Base-by-base conservation (phyloP, 1,140 invertebrate species). In the Bombus polaris region DNA sequence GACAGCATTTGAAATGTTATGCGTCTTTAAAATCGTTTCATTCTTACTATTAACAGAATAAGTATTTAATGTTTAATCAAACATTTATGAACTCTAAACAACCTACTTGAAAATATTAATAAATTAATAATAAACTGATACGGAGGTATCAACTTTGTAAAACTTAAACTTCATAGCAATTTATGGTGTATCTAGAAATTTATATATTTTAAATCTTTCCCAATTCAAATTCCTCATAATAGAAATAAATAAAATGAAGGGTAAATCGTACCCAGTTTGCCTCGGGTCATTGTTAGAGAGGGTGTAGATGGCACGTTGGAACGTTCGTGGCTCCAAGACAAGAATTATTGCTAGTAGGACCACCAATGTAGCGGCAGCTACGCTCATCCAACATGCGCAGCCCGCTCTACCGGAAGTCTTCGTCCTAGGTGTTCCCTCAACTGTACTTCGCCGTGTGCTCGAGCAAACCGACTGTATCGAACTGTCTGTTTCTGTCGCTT, bases 221-320 rank as follows among this genome's bases (percentile, higher is more conserved):
- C 13, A 44, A 9, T 66, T 42, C 15, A 57, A 71, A 66, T 28
- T 71, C 42, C 44, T 10, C 73, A 68, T 57, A 75, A 28, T 68
- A 88, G 32, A 81, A 86, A 82, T 87, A 88, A 88, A 86, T 92
- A 92, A 91, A 92, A 90, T 90, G 85, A 93, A 88, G 88, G 88
- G 88, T 89, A 89, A 83, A 74, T 94, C 94, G 94, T 95, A 95
- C 94, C 93, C 94, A 93, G 94, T 79, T 92, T 95, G 92, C 92
- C 91, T 93, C 87, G 93, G 89, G 92, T 91, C 88, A 93, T 93
- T 91, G 92, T 93, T 95, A 92, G 94, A 93, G 85, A 94, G 89
- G 85, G 91, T 92, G 91, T 90, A 89, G 93, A 92, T 91, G 91
- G 90, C 90, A 86, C 89, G 92, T 83, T 90, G 89, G 73, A 94